These are phyloP conservation scores for Volucella inanis DNA, from an alignment of 2,888 invertebrate genomes.

Conservation along the genomic window DNA sequence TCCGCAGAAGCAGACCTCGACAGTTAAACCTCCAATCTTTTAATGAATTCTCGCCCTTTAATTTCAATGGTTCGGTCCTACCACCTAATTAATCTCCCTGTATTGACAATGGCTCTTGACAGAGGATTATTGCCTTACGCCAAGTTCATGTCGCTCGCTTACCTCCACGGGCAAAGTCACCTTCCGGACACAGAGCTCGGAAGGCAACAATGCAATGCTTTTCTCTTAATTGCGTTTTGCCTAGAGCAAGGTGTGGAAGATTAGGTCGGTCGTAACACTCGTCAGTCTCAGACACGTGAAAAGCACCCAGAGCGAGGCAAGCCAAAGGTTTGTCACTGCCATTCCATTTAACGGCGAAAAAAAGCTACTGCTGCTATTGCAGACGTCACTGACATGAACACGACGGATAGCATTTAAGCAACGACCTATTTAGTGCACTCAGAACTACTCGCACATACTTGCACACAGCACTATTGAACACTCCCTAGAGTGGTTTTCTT, in stretches of 20 bases:
- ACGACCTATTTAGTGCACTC: slow-evolving; percentile 10
- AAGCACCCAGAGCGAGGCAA: neutral
- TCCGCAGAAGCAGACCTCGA: slow-evolving; percentile 8
- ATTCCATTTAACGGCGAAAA: slow-evolving; percentile 1
- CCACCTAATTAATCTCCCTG: slow-evolving; percentile 43
- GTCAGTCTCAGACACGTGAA: slow-evolving; percentile 28
- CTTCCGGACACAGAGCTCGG: neutral
- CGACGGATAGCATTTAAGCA: neutral
- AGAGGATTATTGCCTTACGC: slow-evolving; percentile 17
- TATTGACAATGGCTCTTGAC: slow-evolving; percentile 8
- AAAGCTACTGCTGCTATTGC: slow-evolving; percentile 10
- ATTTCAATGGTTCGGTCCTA: slow-evolving; percentile 5
- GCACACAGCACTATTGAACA: slow-evolving; percentile 3
- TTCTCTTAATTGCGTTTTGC: slow-evolving; percentile 64
- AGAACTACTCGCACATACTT: neutral
- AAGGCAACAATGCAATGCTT: slow-evolving; percentile 40
- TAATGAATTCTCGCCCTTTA: slow-evolving; percentile 30
- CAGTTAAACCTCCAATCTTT: slow-evolving; percentile 23
- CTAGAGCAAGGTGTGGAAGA: slow-evolving; percentile 17
- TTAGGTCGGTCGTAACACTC: neutral
- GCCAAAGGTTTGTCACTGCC: neutral
- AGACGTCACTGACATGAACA: neutral
- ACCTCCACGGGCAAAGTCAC: neutral
- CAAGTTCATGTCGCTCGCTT: slow-evolving; percentile 61
- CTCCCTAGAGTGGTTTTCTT: slow-evolving; percentile 14